Conservation (phyloP, 1,140 invertebrate genomes). For the Ptiloglossa arizonensis region DNA sequence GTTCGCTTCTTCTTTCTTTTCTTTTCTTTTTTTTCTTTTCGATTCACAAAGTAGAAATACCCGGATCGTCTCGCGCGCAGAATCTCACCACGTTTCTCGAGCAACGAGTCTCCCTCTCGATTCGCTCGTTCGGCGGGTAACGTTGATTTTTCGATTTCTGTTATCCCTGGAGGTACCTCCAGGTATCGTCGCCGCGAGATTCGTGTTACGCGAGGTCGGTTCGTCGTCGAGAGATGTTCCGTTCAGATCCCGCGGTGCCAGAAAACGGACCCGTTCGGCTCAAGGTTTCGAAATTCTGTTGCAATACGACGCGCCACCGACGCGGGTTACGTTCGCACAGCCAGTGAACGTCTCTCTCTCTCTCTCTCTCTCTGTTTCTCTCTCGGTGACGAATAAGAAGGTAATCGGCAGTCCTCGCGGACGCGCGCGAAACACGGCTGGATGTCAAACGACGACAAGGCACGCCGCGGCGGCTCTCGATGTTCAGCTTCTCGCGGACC, state of each 20-base stretch:
- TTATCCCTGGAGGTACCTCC: no score
- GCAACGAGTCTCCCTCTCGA: no score
- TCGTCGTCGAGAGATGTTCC: neutral
- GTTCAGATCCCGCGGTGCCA: neutral
- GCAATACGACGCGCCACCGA: neutral
- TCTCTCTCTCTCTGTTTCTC: no score
- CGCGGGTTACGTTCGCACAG: neutral
- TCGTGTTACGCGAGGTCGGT: no score
- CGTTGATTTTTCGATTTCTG: no score
- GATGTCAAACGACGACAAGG: neutral
- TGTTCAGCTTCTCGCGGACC: constrained; percentile 49
- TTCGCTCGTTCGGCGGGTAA: no score
- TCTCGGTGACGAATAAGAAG: constrained; percentile 17
- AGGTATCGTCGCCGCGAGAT: no score
- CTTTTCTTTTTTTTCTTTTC: no score
- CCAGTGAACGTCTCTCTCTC: neutral
- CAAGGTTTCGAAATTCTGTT: constrained; percentile 38
- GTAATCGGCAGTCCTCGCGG: constrained; percentile 30
- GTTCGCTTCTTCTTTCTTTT: no score
- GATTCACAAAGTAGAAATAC: no score
- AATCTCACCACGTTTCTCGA: no score
- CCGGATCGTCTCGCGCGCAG: no score
- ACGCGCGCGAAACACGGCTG: neutral
- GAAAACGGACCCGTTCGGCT: neutral
- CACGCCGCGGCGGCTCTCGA: constrained; percentile 8